Evolutionary conservation across 2,797 vertebrate genomes (phyloP), one percentile per base, ranked within the genome.

Genomic region (Micropoecilia bifurca): DNA sequence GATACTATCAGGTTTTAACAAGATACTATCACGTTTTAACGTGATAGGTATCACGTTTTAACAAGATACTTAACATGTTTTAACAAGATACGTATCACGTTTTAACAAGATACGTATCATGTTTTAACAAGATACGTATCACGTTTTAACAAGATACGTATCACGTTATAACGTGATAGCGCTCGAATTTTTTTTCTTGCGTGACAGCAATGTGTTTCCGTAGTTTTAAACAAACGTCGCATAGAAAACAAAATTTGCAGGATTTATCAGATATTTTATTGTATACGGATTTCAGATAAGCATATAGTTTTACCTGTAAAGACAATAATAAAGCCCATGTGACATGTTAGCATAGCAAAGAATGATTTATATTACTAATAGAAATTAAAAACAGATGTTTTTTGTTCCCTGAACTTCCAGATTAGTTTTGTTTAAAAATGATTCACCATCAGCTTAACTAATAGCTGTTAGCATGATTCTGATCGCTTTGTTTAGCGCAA

Each of bases 221-320:
- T n/a, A n/a, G n/a, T n/a, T n/a, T 71, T 28, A 41, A 55, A 59
- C 55, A 28, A 13, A 75, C 12, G 12, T 12, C 0, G 1, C 39
- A 69, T n/a, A 43, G 6, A 14, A 10, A 22, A 10, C 10, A 12
- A 9, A 0, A 25, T 25, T 41, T 61, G 47, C 20, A n/a, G 1
- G 69, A 73, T 43, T 74, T 63, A 12, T 69, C 22, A 74, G 4
- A 61, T 45, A 33, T 72, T 53, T 66, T 39, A 33, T 72, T 53
- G 59, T 39, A 33, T 25, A 20, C 4, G 0, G 41, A 76, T 74
- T 78, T 76, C 1, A 6, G 25, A 39, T 39, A 9, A 22, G 2
- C 18, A 63, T 6, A 33, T 18, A 14, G 2, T 36, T 39, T 41
- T 39, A 25, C 3, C 8, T 10, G 3, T 41, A 30, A 63, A 36